Evolutionary conservation across 2,113 vertebrate genomes (phyloP), one percentile per base, ranked within the genome.

Genomic region (Lichenostomus cassidix): DNA sequence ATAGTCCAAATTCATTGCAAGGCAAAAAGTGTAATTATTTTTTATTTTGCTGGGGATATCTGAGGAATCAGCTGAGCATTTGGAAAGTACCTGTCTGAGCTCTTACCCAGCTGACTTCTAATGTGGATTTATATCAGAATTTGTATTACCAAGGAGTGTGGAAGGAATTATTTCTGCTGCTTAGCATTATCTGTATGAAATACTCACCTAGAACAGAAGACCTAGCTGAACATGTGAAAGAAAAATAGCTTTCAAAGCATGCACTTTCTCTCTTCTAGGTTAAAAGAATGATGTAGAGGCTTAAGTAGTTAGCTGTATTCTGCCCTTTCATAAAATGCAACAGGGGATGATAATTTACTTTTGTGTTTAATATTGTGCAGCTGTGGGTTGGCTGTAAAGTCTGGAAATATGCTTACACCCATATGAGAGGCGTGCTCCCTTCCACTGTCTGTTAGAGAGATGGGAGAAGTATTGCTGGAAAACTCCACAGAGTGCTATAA

Each of bases 221-320:
- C n/a, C 25, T 68, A 49, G 62, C 23, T 77, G 68, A 96, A 84
- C 15, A 18, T 91, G 94, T 92, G 39, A 88, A 93, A 92, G 91
- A 86, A 94, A 87, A 94, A 90, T 11, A 77, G 44, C 52, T 96
- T 92, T 92, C 84, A 91, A 87, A 90, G 65, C n/a, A 25, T 52
- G 63, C 39, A 56, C 29, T 52, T 92, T 93, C 41, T 70, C 44
- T 91, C 69, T 83, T 90, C 59, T 50, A 85, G 87, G 87, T 90
- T 91, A 91, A 89, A 94, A 94, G 60, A 65, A 46, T 75, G 94
- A 95, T 78, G 56, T 63, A 69, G 71, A 81, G 78, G 60, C 80
- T 95, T 94, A 96, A 90, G 79, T 53, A 92, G 87, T 69, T 80
- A 68, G 67, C 74, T 95, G 41, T 89, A 73, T 87, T 85, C 92